Evolutionary conservation across 1,140 invertebrate species (phyloP), one percentile per base, ranked within the genome.

Genomic region (Ostrea edulis): DNA sequence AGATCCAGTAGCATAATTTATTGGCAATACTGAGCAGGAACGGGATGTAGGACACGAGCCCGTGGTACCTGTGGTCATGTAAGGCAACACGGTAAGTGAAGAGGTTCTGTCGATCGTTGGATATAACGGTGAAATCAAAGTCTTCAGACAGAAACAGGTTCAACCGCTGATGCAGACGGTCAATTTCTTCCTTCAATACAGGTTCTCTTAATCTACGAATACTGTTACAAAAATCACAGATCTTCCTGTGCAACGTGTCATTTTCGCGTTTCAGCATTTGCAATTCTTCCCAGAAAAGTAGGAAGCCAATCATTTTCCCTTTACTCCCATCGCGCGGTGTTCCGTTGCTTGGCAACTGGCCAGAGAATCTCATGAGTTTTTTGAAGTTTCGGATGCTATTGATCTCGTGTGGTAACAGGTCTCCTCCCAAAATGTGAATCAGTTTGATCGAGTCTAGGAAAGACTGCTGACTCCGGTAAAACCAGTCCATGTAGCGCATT

Each of bases 401-500:
- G 3, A 92, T 86, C 14, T 91, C 83, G n/a, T 82, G 29, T 5
- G 90, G 90, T 51, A 92, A 83, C 20, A 92, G 17, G 51, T 89
- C 71, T 0, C 90, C 91, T 20, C 84, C 87, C 14, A 89, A 83
- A 29, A 92, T 82, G 83, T 92, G 92, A 82, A 92, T 85, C 1
- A 92, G 82, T 85, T 91, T 92, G 2, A 93, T 52, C 14, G 90
- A 84, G 51, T 92, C 92, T 12, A 92, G 51, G 82, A 93, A 92
- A n/a, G 89, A 90, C 68, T 90, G 77, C n/a, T 90, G 85, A 68
- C 87, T 86, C 22, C 89, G 71, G 3, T 90, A 86, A 82, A 93
- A 93, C 92, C 92, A 93, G 68, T 93, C 92, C 71, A 89, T 91
- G 89, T 92, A 93, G 2, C 89, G 86, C 77, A 90, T 90, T 84